Percentiles rank a stretch among this genome's conserved stretches.
These are phyloP conservation scores for Chironomus tentans DNA, from an alignment of 2,888 invertebrate species.

Conservation along the genomic window DNA sequence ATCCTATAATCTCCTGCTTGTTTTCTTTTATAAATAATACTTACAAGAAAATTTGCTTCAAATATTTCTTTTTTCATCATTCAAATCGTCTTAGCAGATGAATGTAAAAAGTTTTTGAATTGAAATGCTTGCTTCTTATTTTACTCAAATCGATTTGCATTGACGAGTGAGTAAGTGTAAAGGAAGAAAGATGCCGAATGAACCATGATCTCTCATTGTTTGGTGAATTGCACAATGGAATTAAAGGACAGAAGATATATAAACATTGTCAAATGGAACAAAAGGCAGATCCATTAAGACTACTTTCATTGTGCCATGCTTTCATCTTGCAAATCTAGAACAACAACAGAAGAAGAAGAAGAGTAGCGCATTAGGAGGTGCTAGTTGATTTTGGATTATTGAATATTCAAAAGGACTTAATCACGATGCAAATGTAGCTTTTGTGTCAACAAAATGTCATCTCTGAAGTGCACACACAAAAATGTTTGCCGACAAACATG, in stretches of 20 bases:
- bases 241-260: not conserved
- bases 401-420: not conserved
- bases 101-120: not conserved
- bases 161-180: not conserved
- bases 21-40: not conserved
- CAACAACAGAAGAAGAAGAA: no score
- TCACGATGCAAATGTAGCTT: not conserved
- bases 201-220: constrained; percentile 1
- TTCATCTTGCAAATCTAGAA: no score
- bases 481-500: not conserved
- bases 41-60: not conserved
- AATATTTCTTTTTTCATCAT: not conserved
- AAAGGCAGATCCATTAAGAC: not conserved
- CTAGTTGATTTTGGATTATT: not conserved
- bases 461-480: not conserved
- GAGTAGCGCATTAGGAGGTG: not conserved
- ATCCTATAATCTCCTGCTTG: not conserved
- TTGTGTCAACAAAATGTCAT: not conserved
- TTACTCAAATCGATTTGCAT: not conserved
- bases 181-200: not conserved
- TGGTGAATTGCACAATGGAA: not conserved
- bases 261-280: not conserved
- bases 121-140: not conserved
- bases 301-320: not conserved
- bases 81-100: not conserved